Conservation (phyloP, 2,113 vertebrate species). For the Ptilorrhoa leucosticta region DNA sequence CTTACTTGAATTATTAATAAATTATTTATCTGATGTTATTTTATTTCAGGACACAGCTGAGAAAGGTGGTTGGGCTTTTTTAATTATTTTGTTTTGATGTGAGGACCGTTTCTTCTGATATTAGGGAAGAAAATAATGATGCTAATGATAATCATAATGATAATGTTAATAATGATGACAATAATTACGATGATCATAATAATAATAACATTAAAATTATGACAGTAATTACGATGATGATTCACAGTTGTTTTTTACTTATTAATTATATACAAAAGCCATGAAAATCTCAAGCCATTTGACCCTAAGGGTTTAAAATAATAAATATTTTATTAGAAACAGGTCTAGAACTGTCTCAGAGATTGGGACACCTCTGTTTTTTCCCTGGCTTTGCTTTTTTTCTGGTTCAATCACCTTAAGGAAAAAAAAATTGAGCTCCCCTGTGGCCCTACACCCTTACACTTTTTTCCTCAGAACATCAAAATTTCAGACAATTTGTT, state of each 20-base stretch:
- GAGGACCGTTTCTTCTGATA: neutral
- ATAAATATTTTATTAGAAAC: neutral
- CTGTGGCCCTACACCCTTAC: neutral
- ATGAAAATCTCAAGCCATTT: neutral
- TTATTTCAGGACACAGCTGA: neutral
- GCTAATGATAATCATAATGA: neutral
- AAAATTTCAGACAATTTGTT: neutral
- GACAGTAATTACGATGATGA: neutral
- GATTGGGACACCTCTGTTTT: neutral
- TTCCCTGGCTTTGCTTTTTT: neutral
- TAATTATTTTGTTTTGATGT: neutral
- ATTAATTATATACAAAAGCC: neutral
- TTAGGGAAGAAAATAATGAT: neutral
- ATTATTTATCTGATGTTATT: neutral
- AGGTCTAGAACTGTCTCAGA: neutral
- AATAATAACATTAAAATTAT: neutral
- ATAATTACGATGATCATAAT: neutral
- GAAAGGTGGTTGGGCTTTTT: neutral
- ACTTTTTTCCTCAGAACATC: neutral
- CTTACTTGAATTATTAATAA: neutral
- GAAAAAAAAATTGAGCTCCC: neutral
- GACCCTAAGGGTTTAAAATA: neutral
- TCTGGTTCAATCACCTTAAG: neutral
- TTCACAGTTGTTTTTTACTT: neutral
- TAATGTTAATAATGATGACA: neutral